Conservation (phyloP, 2,888 invertebrate species). For the Petrolisthes cinctipes region DNA sequence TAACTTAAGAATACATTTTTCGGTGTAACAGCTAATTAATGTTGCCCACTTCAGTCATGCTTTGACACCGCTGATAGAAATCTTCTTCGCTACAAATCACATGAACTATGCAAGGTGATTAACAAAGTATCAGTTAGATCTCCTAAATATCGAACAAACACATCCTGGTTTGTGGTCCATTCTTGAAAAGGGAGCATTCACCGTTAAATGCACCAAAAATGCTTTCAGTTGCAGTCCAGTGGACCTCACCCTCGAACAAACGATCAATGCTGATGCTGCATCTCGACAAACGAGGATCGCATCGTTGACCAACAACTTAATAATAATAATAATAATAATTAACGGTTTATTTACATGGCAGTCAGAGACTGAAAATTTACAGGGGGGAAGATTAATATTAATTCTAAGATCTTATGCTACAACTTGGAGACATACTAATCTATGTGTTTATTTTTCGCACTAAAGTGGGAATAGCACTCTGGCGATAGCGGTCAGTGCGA, state of each 20-base stretch:
- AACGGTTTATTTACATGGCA: too few relatives aligned
- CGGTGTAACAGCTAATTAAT: too few relatives aligned
- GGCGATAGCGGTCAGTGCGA: too few relatives aligned
- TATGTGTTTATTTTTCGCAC: too few relatives aligned
- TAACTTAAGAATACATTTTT: too few relatives aligned
- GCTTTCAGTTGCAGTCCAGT: slow-evolving; percentile 6
- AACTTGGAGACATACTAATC: too few relatives aligned
- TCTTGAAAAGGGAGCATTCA: slow-evolving; percentile 14
- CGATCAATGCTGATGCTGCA: slow-evolving; percentile 29
- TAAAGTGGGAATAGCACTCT: too few relatives aligned
- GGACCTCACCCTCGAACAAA: slow-evolving; percentile 20
- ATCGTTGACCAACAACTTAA: slow-evolving; percentile 12
- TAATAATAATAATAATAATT: too few relatives aligned
- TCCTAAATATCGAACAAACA: neutral
- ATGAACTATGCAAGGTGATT: neutral
- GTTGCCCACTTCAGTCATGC: neutral
- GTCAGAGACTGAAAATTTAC: too few relatives aligned
- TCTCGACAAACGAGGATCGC: slow-evolving; percentile 4
- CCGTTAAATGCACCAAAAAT: slow-evolving; percentile 2
- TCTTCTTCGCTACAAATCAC: slow-evolving; percentile 9
- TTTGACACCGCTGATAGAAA: slow-evolving; percentile 6
- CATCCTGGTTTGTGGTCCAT: slow-evolving; percentile 28
- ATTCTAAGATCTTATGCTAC: too few relatives aligned
- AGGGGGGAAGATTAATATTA: too few relatives aligned
- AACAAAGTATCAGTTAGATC: slow-evolving; percentile 1